Evolutionary conservation across 2,888 invertebrate genomes (phyloP).

Genomic region (Machimus rusticus): DNA sequence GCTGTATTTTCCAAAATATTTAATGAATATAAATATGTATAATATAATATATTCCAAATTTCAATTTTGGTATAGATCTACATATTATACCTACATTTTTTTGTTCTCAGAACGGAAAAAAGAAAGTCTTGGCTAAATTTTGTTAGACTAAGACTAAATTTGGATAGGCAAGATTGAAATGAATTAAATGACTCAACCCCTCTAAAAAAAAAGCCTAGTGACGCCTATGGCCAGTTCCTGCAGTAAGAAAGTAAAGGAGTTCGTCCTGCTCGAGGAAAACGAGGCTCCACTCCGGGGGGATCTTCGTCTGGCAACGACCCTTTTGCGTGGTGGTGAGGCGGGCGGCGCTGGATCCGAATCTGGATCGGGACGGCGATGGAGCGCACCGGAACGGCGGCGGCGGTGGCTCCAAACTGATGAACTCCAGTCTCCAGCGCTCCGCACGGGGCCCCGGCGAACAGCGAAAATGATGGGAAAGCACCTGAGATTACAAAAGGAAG

Average conservation of each 20-base stretch:
- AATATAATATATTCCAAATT: no score
- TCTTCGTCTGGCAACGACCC: background rate
- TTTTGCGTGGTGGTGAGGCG: background rate
- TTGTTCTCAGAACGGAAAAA: no score
- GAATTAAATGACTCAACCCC: background rate
- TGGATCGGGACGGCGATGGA: background rate
- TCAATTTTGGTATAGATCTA: no score
- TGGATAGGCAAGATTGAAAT: no score
- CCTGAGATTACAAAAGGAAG: slow-evolving; percentile 24
- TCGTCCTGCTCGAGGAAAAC: background rate
- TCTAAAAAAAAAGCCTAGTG: background rate
- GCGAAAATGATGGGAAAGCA: background rate
- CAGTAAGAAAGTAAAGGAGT: background rate
- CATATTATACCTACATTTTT: no score
- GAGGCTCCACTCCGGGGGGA: background rate
- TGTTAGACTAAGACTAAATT: no score
- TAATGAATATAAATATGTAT: no score
- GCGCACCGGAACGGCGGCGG: background rate
- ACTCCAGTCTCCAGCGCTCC: background rate
- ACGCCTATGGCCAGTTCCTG: background rate
- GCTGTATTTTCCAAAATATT: no score
- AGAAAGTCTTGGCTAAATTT: no score
- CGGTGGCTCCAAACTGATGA: background rate
- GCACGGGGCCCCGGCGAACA: background rate
- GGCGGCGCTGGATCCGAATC: no score